Evolutionary conservation across 2,113 vertebrate genomes (phyloP).

Genomic region (Toxostoma redivivum): DNA sequence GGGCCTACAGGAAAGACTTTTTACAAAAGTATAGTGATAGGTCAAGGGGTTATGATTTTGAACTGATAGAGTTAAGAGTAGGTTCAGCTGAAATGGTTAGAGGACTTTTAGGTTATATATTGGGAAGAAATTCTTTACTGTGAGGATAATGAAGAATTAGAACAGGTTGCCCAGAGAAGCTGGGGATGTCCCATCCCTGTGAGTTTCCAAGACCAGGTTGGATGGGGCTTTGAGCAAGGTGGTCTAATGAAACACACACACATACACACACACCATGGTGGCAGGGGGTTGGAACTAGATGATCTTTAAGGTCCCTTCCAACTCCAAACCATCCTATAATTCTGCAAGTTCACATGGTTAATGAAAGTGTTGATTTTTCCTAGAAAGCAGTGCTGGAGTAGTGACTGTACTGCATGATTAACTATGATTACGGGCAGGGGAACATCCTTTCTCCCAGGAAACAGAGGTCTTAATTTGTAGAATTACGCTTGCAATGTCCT

Average conservation of each 20-base stretch:
- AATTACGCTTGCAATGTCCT: neutral
- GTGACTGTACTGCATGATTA: neutral
- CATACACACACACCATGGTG: fast-evolving
- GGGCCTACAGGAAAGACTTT: neutral
- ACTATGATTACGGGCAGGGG: neutral
- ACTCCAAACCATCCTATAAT: neutral
- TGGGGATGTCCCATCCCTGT: neutral
- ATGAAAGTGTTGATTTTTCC: neutral
- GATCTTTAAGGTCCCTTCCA: neutral
- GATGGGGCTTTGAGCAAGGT: neutral
- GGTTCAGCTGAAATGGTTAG: neutral
- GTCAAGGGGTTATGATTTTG: neutral
- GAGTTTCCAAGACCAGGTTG: neutral
- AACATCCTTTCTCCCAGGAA: neutral
- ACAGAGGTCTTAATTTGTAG: neutral
- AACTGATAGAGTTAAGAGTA: neutral
- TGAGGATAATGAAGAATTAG: neutral
- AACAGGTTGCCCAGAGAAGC: neutral
- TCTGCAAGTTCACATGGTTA: neutral
- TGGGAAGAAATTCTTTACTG: neutral
- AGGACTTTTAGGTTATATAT: neutral
- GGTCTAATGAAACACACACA: neutral
- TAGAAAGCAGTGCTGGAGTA: neutral
- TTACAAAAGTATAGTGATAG: neutral
- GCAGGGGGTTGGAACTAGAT: neutral